phyloP scores from a whole-genome alignment of 2,797 vertebrate genomes.

The Sebastes baramenuke region DNA sequence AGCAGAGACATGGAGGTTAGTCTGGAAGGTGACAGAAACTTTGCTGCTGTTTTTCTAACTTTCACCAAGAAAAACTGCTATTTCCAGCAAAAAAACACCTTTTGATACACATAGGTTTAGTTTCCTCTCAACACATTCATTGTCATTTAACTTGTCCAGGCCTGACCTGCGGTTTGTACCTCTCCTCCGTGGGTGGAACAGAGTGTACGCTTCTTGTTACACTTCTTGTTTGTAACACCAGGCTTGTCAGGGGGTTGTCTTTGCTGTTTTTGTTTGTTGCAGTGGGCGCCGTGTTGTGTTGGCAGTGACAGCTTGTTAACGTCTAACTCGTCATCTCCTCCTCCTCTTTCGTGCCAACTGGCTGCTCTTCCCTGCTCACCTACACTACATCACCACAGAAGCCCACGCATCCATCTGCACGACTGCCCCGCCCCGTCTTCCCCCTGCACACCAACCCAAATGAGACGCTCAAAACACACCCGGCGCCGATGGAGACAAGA shows the following conservation, averaged over 20 bases:
- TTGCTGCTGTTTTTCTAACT: slow-evolving; percentile 5
- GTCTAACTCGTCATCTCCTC: slow-evolving; percentile 69
- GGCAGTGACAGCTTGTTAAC: slow-evolving; percentile 72
- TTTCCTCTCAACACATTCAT: background rate
- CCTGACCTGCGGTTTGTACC: slow-evolving; percentile 9
- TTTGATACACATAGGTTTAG: background rate
- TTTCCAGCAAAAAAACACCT: background rate
- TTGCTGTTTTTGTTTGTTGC: slow-evolving; percentile 50
- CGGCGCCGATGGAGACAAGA: background rate
- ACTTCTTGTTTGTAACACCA: slow-evolving; percentile 50
- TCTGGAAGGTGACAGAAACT: slow-evolving; percentile 11
- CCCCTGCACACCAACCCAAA: slow-evolving; percentile 25
- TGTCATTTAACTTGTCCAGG: background rate
- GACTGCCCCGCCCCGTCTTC: slow-evolving; percentile 48
- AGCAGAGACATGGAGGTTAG: slow-evolving; percentile 31
- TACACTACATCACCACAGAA: slow-evolving; percentile 60
- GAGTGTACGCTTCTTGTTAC: slow-evolving; percentile 4
- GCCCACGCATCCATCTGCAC: slow-evolving; percentile 67
- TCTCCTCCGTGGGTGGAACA: slow-evolving; percentile 20
- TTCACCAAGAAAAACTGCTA: background rate
- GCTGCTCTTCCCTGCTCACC: slow-evolving; percentile 59
- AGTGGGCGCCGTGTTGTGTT: slow-evolving; percentile 53
- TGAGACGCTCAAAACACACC: slow-evolving; percentile 15
- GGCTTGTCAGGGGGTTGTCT: slow-evolving; percentile 49
- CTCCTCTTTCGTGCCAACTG: slow-evolving; percentile 62